A percentile compares a stretch with the other conserved stretches of the same genome.
Conservation (phyloP, 2,797 vertebrate genomes). For the Hoplostethus mediterraneus region DNA sequence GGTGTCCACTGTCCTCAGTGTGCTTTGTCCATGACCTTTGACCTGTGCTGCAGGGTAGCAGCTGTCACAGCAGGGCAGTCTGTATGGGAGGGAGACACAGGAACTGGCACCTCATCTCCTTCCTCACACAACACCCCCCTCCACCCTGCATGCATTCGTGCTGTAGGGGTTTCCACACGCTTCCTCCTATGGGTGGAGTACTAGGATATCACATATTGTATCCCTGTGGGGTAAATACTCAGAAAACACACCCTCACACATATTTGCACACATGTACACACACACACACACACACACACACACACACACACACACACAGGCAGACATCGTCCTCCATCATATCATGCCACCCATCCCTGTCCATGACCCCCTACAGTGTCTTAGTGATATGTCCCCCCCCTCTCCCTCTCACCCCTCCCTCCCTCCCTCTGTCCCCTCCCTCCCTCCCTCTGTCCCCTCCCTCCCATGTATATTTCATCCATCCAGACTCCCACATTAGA, state of each 20-base stretch:
- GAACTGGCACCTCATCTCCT: background rate
- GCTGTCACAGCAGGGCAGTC: conserved; percentile 64
- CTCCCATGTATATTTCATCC: conserved; percentile 83
- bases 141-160: background rate
- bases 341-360: conserved; percentile 52
- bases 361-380: conserved; percentile 64
- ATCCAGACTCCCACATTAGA: conserved; percentile 80
- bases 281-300: conserved; percentile 12
- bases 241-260: background rate
- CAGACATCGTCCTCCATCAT: conserved; percentile 33
- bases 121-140: background rate
- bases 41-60: conserved; percentile 61
- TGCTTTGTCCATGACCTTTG: conserved; percentile 64
- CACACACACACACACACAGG: conserved; percentile 10
- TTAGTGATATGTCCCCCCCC: conserved; percentile 57
- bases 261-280: background rate
- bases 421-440: conserved; percentile 10
- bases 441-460: conserved; percentile 16
- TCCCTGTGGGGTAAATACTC: background rate
- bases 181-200: conserved; percentile 51
- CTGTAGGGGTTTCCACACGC: conserved; percentile 10
- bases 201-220: background rate
- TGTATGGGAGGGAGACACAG: background rate
- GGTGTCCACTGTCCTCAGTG: conserved; percentile 40
- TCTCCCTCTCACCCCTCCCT: conserved; percentile 14